Evolutionary conservation across 2,797 vertebrate genomes (phyloP).

Genomic region (Urophycis tenuis): DNA sequence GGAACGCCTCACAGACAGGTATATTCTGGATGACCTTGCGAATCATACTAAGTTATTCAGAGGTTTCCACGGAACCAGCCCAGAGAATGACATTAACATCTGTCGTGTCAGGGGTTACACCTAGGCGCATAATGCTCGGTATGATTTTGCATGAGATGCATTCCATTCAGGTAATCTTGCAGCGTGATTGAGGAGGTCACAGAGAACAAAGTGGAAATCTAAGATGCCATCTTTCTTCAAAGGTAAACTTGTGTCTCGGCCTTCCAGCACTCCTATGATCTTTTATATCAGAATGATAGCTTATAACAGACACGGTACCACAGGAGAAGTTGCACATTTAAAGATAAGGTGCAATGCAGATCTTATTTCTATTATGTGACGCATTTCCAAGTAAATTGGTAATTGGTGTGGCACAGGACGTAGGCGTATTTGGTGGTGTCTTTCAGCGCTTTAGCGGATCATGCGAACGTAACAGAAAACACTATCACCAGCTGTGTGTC

Average conservation of each 20-base stretch:
- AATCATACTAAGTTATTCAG: constrained; percentile 51
- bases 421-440: too few species aligned
- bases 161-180: constrained; percentile 30
- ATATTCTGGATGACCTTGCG: constrained; percentile 50
- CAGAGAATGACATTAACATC: constrained; percentile 45
- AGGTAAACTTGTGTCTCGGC: neutral
- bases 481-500: too few species aligned
- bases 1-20: constrained; percentile 37
- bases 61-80: constrained; percentile 33
- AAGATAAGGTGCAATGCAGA: neutral
- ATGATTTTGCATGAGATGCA: constrained; percentile 32
- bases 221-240: neutral
- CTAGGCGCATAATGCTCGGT: constrained; percentile 22
- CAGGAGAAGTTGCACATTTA: neutral
- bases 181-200: constrained; percentile 15
- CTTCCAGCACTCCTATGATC: neutral
- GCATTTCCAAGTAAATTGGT: neutral
- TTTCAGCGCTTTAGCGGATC: too few species aligned
- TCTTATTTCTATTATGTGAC: neutral
- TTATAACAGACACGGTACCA: neutral
- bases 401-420: too few species aligned
- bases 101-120: constrained; percentile 41
- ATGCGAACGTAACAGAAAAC: too few species aligned
- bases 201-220: constrained; percentile 19
- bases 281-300: neutral